These are phyloP conservation scores for Drosophila yakuba DNA, from an alignment of 1,140 invertebrate species.

Conservation along the genomic window DNA sequence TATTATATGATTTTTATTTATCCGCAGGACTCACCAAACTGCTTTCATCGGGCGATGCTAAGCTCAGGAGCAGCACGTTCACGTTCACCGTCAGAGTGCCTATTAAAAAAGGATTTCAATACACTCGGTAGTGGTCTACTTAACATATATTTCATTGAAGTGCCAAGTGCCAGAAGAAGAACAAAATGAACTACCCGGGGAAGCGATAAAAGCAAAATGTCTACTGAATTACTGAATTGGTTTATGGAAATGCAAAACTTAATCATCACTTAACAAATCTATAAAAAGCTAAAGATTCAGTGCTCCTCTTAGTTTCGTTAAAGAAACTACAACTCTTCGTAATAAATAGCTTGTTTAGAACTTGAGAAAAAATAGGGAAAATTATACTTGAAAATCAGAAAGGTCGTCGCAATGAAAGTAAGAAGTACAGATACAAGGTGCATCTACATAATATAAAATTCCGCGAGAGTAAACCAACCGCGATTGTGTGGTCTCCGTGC, in stretches of 20 bases:
- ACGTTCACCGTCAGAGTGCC: constrained; percentile 96
- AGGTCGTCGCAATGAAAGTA: not conserved
- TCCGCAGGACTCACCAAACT: constrained; percentile 91
- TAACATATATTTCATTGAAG: not conserved
- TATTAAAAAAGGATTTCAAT: constrained; percentile 85
- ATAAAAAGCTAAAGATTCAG: too few species aligned
- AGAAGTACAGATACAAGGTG: not conserved
- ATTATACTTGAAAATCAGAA: not conserved
- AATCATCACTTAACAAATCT: too few species aligned
- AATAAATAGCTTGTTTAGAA: too few species aligned
- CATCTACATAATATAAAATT: constrained; percentile 14
- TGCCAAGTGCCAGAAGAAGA: constrained; percentile 7
- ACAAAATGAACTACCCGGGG: not conserved
- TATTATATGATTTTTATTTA: constrained; percentile 16
- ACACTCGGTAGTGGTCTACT: not conserved
- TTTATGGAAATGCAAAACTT: not conserved
- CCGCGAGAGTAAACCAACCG: constrained; percentile 68
- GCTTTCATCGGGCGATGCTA: constrained; percentile 97
- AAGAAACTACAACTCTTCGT: too few species aligned
- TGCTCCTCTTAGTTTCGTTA: too few species aligned
- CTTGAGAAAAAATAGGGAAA: too few species aligned
- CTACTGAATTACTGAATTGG: not conserved
- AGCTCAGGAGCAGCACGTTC: constrained; percentile 95
- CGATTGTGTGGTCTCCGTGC: constrained; percentile 82
- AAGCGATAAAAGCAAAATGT: not conserved